Evolutionary conservation across 1,140 invertebrate species (phyloP).

Genomic region (Chymomyza costata): DNA sequence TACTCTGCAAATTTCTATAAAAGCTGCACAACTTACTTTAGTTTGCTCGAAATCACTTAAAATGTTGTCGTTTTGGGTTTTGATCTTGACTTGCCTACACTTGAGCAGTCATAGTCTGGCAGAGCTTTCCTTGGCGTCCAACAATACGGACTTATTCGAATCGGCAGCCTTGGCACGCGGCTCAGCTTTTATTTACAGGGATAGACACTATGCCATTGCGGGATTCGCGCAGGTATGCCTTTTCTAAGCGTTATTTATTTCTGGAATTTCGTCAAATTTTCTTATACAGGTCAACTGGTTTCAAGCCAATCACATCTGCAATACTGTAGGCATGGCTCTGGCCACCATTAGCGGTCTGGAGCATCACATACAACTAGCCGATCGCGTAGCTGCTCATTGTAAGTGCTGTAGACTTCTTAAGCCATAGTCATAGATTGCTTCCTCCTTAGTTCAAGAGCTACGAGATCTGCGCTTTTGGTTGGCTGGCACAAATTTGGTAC

Average conservation of each 20-base stretch:
- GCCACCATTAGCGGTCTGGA: constrained; percentile 32
- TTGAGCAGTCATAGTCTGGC: background rate
- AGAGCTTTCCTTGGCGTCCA: background rate
- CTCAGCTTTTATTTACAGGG: background rate
- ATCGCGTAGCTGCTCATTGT: constrained; percentile 23
- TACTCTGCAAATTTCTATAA: constrained; percentile 19
- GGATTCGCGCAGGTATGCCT: constrained; percentile 29
- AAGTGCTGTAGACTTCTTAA: background rate
- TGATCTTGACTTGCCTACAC: no score
- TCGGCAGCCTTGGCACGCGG: background rate
- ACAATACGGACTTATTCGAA: background rate
- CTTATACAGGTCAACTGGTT: constrained; percentile 38
- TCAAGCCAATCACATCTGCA: constrained; percentile 35
- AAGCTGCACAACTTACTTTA: background rate
- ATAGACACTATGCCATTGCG: constrained; percentile 26
- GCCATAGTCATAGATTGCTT: background rate
- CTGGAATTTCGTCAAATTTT: background rate
- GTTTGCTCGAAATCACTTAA: background rate
- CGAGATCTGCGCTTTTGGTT: constrained; percentile 40
- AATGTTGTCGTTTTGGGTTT: background rate
- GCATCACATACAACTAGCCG: constrained; percentile 26
- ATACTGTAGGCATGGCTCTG: constrained; percentile 25
- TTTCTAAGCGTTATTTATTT: no score
- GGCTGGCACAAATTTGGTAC: constrained; percentile 35
- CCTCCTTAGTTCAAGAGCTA: constrained; percentile 10